Conservation (phyloP, 1,140 invertebrate species). For the Paralvinella palmiformis region DNA sequence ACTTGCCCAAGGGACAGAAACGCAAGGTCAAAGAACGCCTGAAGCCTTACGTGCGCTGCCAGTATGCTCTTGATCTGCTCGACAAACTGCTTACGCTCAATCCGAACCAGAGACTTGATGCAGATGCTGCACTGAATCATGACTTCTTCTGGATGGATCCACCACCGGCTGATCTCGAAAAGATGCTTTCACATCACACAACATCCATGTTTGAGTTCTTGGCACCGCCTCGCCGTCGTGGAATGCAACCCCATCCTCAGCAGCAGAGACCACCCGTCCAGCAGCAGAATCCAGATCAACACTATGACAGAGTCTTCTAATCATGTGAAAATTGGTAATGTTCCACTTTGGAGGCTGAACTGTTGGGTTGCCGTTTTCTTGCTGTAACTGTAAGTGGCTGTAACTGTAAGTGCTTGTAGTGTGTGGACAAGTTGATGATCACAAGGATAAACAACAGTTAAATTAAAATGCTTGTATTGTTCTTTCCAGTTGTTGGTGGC, state of each 20-base stretch:
- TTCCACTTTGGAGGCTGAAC: no score
- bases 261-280: slow-evolving; percentile 15
- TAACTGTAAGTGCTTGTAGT: no score
- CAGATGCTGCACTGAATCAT: slow-evolving; percentile 90
- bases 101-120: slow-evolving; percentile 82
- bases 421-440: no score
- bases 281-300: slow-evolving; percentile 1
- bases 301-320: slow-evolving; percentile 6
- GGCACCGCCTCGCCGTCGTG: slow-evolving; percentile 63
- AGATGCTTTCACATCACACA: slow-evolving; percentile 87
- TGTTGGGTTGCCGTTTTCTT: no score
- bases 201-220: slow-evolving; percentile 96
- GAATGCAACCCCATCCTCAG: slow-evolving; percentile 22
- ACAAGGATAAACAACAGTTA: no score
- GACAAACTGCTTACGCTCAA: slow-evolving; percentile 89
- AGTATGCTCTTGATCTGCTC: slow-evolving; percentile 84
- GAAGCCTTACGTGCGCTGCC: slow-evolving; percentile 87
- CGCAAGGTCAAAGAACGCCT: slow-evolving; percentile 83
- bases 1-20: slow-evolving; percentile 85
- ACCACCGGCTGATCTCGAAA: slow-evolving; percentile 78
- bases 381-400: no score
- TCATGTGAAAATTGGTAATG: neutral
- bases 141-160: slow-evolving; percentile 98
- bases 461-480: no score
- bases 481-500: no score